Conservation (phyloP, 2,797 vertebrate species). For the Antennarius maculatus region DNA sequence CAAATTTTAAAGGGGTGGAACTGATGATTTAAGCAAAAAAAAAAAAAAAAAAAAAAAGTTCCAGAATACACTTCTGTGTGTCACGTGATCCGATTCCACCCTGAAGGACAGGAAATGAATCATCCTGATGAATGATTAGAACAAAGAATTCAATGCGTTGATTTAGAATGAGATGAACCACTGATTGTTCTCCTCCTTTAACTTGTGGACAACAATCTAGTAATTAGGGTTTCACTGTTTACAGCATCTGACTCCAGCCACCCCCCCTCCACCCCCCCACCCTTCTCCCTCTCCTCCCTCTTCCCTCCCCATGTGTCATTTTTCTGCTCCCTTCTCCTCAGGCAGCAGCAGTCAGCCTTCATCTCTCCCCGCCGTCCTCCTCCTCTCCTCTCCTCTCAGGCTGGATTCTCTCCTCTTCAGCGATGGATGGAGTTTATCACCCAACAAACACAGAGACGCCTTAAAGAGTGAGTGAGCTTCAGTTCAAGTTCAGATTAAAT, state of each 20-base stretch:
- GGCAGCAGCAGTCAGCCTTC: conserved; percentile 59
- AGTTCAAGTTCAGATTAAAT: neutral
- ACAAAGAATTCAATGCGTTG: too few relatives aligned
- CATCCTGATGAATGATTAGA: too few relatives aligned
- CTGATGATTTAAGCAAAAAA: too few relatives aligned
- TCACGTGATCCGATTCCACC: too few relatives aligned
- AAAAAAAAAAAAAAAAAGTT: too few relatives aligned
- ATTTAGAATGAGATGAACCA: too few relatives aligned
- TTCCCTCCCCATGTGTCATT: conserved; percentile 56
- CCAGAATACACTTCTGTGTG: too few relatives aligned
- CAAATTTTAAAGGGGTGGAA: too few relatives aligned
- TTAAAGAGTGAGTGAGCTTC: conserved; percentile 89
- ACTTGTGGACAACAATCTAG: conserved; percentile 3
- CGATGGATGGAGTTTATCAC: conserved; percentile 91
- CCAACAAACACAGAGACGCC: conserved; percentile 85
- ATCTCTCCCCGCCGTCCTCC: conserved; percentile 37
- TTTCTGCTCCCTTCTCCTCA: conserved; percentile 48
- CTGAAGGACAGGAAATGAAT: too few relatives aligned
- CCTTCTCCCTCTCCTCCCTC: conserved; percentile 1
- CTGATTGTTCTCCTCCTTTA: neutral
- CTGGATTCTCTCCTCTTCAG: conserved; percentile 93
- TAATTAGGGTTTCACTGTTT: neutral
- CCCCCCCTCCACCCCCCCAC: conserved; percentile 35
- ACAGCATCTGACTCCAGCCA: conserved; percentile 19
- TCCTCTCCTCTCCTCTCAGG: conserved; percentile 55